Percentiles rank a stretch among this genome's conserved stretches.
These are phyloP conservation scores for Drosophila leontia DNA, from an alignment of 1,140 invertebrate genomes.

Conservation along the genomic window DNA sequence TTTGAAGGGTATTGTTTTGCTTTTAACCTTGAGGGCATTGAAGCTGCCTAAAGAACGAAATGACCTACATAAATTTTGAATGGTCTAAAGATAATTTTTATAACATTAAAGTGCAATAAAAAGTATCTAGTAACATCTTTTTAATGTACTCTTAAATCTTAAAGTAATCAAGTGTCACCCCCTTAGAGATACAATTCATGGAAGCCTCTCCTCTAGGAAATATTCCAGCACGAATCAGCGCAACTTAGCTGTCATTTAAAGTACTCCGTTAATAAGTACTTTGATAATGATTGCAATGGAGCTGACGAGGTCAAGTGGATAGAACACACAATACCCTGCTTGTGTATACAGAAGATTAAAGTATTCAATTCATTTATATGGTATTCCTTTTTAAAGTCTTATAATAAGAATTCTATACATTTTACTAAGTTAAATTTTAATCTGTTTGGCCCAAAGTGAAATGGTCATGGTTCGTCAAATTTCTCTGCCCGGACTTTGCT, in stretches of 20 bases:
- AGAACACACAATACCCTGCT: slow-evolving; percentile 6
- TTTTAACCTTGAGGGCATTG: neutral
- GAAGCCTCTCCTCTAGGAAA: neutral
- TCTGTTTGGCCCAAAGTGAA: neutral
- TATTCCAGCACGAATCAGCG: neutral
- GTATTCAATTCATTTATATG: neutral
- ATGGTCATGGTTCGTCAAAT: neutral
- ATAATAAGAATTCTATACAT: too few relatives aligned
- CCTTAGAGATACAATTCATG: neutral
- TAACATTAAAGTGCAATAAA: neutral
- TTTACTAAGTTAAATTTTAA: too few relatives aligned
- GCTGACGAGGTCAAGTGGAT: slow-evolving; percentile 12
- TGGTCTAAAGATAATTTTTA: neutral
- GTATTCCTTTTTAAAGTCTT: too few relatives aligned
- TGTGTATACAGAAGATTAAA: neutral
- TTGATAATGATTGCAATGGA: slow-evolving; percentile 25
- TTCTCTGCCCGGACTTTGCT: neutral
- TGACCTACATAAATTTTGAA: neutral
- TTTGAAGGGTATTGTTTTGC: slow-evolving; percentile 1
- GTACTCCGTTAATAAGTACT: slow-evolving; percentile 42
- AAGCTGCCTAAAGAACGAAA: neutral
- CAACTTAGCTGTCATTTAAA: slow-evolving; percentile 23
- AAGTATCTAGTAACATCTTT: neutral
- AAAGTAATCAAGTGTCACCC: neutral
- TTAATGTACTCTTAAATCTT: too few relatives aligned